Conservation (phyloP, 2,797 vertebrate species). For the Macrochelys suwanniensis region DNA sequence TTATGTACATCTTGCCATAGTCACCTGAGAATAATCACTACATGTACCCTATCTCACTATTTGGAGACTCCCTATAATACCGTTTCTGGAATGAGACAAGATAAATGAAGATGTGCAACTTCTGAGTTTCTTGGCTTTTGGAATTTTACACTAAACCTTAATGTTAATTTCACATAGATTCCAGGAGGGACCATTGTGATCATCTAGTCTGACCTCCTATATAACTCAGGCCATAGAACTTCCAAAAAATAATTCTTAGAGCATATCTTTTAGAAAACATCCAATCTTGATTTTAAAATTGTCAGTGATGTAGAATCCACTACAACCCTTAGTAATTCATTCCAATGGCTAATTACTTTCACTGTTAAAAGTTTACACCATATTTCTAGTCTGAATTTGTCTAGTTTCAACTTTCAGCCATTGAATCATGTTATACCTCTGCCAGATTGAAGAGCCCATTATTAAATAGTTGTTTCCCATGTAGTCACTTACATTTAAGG, state of each 20-base stretch:
- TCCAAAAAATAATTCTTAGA: background rate
- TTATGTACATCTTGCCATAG: slow-evolving; percentile 56
- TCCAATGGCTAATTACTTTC: background rate
- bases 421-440: background rate
- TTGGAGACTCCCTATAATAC: slow-evolving; percentile 27
- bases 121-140: slow-evolving; percentile 73
- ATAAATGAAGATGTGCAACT: slow-evolving; percentile 66
- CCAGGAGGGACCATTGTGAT: background rate
- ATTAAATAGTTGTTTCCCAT: background rate
- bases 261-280: background rate
- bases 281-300: background rate
- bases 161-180: slow-evolving; percentile 74
- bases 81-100: slow-evolving; percentile 50
- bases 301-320: background rate
- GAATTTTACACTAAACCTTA: slow-evolving; percentile 73
- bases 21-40: slow-evolving; percentile 45
- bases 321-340: background rate
- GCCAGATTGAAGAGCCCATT: background rate
- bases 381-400: background rate
- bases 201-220: background rate
- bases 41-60: background rate
- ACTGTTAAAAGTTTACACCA: background rate
- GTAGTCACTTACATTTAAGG: background rate
- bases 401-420: background rate
- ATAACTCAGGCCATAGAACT: background rate